Base-by-base conservation (phyloP, 2,797 vertebrate species). In the Glyptemys insculpta region DNA sequence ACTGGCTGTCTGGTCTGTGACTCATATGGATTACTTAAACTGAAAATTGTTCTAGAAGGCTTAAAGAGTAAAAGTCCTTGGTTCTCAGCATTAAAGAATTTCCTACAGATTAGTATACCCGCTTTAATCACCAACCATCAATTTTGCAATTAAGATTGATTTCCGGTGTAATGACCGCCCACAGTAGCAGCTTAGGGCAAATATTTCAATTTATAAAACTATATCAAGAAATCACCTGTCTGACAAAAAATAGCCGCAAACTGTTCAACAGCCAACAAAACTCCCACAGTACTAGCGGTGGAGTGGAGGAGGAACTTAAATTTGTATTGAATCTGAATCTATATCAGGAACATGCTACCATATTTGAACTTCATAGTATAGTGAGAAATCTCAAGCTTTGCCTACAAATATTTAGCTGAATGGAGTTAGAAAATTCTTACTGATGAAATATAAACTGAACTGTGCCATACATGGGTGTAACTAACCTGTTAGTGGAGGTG, bases 61-160 rank as follows among this genome's bases (percentile, higher is more conserved):
- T 78, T 49, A 78, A 76, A 15, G 27, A 47, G 41, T 47, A 76
- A 78, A 78, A 27, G 4, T 78, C 27, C 74, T 29, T 27, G 23
- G 8, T 47, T 78, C 74, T 29, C 44, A 76, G 23, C 27, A 78
- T 44, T 47, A 78, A 29, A 14, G 25, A 78, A 78, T 56, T 81
- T 47, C 76, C 37, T 41, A 52, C 72, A 80, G 79, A 92, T 97
- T 95, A 94, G 92, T 95, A 93, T 94, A 82, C 91, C 86, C 52
- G 37, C 14, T 78, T 44, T 78, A 78, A 78, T 47, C 8, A 83
- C 79, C 15, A 95, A 86, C 85, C 89, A 91, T 85, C 91, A 89
- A 81, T 91, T 94, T 89, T 37, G 87, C 95, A 96, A 94, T 96
- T 96, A 95, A 83, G 86, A 87, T 84, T 95, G 89, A 97, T 97